Base-by-base conservation (phyloP, 2,113 vertebrate genomes). In the Labeo catla region DNA sequence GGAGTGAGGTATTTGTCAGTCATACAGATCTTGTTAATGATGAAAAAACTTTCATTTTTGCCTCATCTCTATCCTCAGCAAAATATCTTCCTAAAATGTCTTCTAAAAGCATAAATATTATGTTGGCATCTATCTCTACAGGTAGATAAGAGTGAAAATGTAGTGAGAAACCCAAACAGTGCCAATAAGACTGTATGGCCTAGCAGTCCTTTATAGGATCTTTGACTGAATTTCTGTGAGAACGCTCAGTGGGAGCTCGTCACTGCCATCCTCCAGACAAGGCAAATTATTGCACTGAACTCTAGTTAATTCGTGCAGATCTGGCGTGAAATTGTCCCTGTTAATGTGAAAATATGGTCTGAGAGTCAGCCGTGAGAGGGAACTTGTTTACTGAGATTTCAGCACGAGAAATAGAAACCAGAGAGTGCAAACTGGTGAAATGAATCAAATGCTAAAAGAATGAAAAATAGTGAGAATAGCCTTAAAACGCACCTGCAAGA, bases 301-400 rank as follows among this genome's bases (percentile, higher is more conserved):
- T 88, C 52, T 66, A 84, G 89, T 87, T 91, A 92, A 94, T 94
- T 91, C 89, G 81, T 80, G 89, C 89, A 78, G 77, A 91, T 88
- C 82, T 47, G 73, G 88, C 88, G 86, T 93, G 90, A 92, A 92
- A 95, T 93, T 88, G 86, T 85, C 87, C 89, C 83, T 89, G 77
- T 82, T 87, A 86, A 88, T 88, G 83, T 87, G 86, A 76, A 76
- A 74, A 82, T 81, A 65, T 65, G 72, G 73, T 52, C 57, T 84
- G 7, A 47, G 21, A 65, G n/a, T 66, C 73, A 52, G 74, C 43
- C 11, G 45, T 45, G 76, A 80, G 65, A 86, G 28, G 78, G 23
- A 74, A 81, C 19, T 39, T 45, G 43, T 79, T 73, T 59, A n/a
- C 65, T 61, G 11, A 43, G 34, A 76, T 23, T 19, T 65, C 15